Percentiles rank a stretch among this genome's conserved stretches.
phyloP scores from a whole-genome alignment of 2,797 vertebrate species.

The Paguma larvata region DNA sequence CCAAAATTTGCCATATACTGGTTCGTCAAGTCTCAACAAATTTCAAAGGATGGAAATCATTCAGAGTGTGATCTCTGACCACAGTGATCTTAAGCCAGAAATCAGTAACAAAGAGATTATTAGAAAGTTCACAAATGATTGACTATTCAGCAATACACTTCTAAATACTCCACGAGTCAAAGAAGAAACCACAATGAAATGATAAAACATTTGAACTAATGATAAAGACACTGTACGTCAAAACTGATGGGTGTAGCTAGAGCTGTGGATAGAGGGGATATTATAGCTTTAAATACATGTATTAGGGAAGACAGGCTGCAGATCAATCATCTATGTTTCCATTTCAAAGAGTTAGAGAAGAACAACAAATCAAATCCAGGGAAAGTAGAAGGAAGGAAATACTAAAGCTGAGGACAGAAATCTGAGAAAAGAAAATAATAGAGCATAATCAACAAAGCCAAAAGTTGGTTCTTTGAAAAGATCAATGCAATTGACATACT shows the following conservation, averaged over 20 bases:
- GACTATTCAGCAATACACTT: conserved; percentile 38
- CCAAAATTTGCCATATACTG: neutral
- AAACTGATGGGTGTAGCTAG: neutral
- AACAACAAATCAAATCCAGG: conserved; percentile 37
- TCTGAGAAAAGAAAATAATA: conserved; percentile 26
- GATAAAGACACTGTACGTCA: neutral
- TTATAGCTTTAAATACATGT: neutral
- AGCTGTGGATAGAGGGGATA: neutral
- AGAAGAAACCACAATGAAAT: conserved; percentile 52
- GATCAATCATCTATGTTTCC: neutral
- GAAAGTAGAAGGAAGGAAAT: neutral
- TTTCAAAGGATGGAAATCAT: conserved; percentile 10
- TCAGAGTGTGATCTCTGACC: neutral
- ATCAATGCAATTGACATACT: neutral
- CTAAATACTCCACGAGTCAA: conserved; percentile 10
- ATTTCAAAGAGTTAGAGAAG: conserved; percentile 48
- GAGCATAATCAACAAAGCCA: neutral
- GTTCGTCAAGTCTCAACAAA: conserved; percentile 26
- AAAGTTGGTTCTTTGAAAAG: neutral
- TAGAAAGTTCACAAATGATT: neutral
- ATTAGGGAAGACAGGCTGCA: neutral
- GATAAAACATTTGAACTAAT: conserved; percentile 39
- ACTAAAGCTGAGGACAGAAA: conserved; percentile 21
- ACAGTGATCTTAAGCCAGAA: neutral
- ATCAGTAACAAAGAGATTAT: conserved; percentile 1